Evolutionary conservation across 2,888 invertebrate species (phyloP), one percentile per base, ranked within the genome.

Genomic region (Drosophila monieri): DNA sequence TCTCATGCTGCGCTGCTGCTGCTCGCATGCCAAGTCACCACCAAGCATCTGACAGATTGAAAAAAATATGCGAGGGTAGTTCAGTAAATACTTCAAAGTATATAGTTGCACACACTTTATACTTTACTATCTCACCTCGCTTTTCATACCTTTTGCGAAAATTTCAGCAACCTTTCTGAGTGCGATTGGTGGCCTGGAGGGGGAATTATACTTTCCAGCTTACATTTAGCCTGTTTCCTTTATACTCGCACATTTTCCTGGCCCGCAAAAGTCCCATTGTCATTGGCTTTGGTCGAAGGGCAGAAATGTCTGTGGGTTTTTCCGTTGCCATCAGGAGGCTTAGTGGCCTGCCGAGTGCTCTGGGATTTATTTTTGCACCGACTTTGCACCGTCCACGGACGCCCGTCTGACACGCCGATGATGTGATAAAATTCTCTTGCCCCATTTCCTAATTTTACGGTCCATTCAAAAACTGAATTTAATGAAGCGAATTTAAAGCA

Each of bases 1-100:
- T 81, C 88, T 70, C 85, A 74, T 76, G 88, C 85, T 87, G 88
- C 83, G 81, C 72, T 76, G 71, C 74, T 67, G 78, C 62, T 72
- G 72, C 56, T 75, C 78, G 60, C 74, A 69, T 69, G 64, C 65
- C 81, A 61, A 64, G 39, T 68, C 67, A 74, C 80, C 79, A 64
- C 65, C 57, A 57, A 62, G 27, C 41, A 21, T 27, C 15, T 32
- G 30, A 43, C 44, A 48, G 56, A 52, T 72, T 66, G 57, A 49
- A 37, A 43, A 48, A 30, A 30, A 30, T 46, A 6, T 2, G 15
- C 73, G 68, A 83, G 68, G 67, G 77, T 8, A 12, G 59, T 2
- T n/a, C 53, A 15, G 30, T 5, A 10, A 25, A 47, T 21, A 18
- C 30, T 30, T n/a, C 0, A 6, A 8, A 8, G 1, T n/a, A 49